These are phyloP conservation scores for Dendroctonus valens DNA, from an alignment of 1,140 invertebrate species.

Conservation along the genomic window DNA sequence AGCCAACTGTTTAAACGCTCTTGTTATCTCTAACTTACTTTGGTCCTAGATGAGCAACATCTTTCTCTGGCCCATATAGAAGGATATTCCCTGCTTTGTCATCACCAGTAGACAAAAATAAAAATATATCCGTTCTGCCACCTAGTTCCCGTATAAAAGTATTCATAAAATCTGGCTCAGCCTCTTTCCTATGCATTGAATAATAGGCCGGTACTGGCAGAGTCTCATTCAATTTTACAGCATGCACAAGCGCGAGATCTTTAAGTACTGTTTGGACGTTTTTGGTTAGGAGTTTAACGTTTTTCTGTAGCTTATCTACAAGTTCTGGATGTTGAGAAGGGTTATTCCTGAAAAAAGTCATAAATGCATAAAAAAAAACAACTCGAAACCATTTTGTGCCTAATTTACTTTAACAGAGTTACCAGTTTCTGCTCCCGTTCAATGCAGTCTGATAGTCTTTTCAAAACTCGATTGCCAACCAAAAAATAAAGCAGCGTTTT, in stretches of 20 bases:
- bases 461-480: slow-evolving; percentile 66
- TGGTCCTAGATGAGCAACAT: slow-evolving; percentile 53
- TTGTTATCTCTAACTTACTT: too few species aligned
- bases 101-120: slow-evolving; percentile 69
- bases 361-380: background rate
- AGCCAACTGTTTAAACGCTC: too few species aligned
- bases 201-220: slow-evolving; percentile 57
- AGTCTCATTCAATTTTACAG: slow-evolving; percentile 58
- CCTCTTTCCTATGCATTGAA: slow-evolving; percentile 67
- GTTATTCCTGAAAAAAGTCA: slow-evolving; percentile 59
- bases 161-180: slow-evolving; percentile 70
- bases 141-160: slow-evolving; percentile 63
- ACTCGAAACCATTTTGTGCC: background rate
- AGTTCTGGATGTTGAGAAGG: slow-evolving; percentile 66
- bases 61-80: slow-evolving; percentile 56
- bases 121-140: slow-evolving; percentile 56
- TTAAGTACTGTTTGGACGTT: slow-evolving; percentile 61
- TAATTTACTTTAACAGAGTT: slow-evolving; percentile 62
- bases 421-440: slow-evolving; percentile 67
- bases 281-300: slow-evolving; percentile 63
- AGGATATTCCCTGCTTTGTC: slow-evolving; percentile 66
- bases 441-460: slow-evolving; percentile 59
- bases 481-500: slow-evolving; percentile 67
- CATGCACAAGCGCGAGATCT: slow-evolving; percentile 63
- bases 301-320: slow-evolving; percentile 70